Conservation (phyloP, 2,888 invertebrate genomes). For the Andrena praecox region DNA sequence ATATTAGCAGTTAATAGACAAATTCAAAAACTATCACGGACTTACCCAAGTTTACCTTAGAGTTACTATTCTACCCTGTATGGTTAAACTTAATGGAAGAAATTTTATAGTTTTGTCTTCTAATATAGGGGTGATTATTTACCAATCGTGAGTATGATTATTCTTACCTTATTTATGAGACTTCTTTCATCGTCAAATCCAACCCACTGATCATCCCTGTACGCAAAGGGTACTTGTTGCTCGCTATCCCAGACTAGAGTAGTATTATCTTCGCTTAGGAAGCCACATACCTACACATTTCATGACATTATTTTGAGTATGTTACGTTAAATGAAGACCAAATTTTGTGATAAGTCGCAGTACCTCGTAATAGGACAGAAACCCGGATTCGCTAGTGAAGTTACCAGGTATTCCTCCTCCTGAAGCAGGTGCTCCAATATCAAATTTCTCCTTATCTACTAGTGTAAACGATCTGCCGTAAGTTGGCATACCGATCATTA, state of each 20-base stretch:
- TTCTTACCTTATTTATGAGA: constrained; percentile 93
- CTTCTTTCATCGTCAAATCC: constrained; percentile 97
- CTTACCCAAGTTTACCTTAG: too few species aligned
- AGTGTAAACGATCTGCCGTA: constrained; percentile 97
- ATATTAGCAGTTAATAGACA: too few species aligned
- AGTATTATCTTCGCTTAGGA: constrained; percentile 95
- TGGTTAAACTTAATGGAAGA: too few species aligned
- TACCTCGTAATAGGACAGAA: constrained; percentile 97
- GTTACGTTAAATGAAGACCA: neutral
- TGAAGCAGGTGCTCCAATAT: constrained; percentile 96
- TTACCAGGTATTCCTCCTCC: constrained; percentile 94
- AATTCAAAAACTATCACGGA: too few species aligned
- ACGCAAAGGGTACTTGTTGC: constrained; percentile 98
- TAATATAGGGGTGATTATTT: neutral
- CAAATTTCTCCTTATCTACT: constrained; percentile 94
- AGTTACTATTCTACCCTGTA: too few species aligned
- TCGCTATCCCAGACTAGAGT: constrained; percentile 98
- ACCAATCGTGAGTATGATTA: neutral
- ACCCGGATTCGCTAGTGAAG: constrained; percentile 97
- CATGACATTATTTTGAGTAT: neutral
- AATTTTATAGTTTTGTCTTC: too few species aligned
- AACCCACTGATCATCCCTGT: constrained; percentile 96
- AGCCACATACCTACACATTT: constrained; percentile 90
- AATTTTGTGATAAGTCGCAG: neutral
- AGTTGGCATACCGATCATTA: constrained; percentile 97